These are phyloP conservation scores for Drosophila mauritiana DNA, from an alignment of 1,140 invertebrate genomes.

Conservation along the genomic window DNA sequence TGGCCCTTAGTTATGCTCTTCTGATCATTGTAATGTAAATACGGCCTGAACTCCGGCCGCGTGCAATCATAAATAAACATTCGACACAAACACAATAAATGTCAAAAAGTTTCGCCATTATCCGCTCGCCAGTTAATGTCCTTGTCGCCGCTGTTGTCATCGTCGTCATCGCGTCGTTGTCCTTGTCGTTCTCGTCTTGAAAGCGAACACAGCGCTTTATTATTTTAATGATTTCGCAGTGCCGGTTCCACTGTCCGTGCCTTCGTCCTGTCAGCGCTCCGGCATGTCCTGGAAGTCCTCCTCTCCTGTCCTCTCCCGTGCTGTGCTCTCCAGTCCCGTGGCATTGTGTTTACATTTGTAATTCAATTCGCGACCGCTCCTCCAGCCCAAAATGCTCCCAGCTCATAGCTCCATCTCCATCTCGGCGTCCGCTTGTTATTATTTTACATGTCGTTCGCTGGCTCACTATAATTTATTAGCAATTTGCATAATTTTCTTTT, in stretches of 20 bases:
- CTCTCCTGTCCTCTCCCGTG: slow-evolving; percentile 7
- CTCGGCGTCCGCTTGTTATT: slow-evolving; percentile 59
- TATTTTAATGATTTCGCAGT: slow-evolving; percentile 80
- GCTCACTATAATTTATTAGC: slow-evolving; percentile 83
- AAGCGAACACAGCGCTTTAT: slow-evolving; percentile 60
- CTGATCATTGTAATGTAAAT: slow-evolving; percentile 80
- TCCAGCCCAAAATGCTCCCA: slow-evolving; percentile 14
- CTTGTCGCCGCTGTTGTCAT: slow-evolving; percentile 44
- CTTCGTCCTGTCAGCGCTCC: slow-evolving; percentile 39
- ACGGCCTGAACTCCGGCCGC: slow-evolving; percentile 44
- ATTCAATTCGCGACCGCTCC: slow-evolving; percentile 69
- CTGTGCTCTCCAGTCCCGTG: slow-evolving; percentile 15
- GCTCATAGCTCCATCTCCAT: slow-evolving; percentile 20
- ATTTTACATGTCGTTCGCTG: slow-evolving; percentile 81
- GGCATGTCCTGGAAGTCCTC: slow-evolving; percentile 12
- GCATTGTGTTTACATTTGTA: slow-evolving; percentile 79
- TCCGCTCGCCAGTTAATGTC: slow-evolving; percentile 73
- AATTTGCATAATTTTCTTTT: slow-evolving; percentile 83
- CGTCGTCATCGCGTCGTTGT: slow-evolving; percentile 48
- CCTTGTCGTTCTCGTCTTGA: slow-evolving; percentile 47
- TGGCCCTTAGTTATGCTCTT: slow-evolving; percentile 73
- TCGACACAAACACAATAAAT: slow-evolving; percentile 83
- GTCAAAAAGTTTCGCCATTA: slow-evolving; percentile 81
- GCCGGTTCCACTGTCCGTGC: neutral
- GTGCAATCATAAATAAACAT: slow-evolving; percentile 83